These are phyloP conservation scores for Hypsibius dujardini DNA, from an alignment of 1,140 invertebrate genomes.

Conservation along the genomic window DNA sequence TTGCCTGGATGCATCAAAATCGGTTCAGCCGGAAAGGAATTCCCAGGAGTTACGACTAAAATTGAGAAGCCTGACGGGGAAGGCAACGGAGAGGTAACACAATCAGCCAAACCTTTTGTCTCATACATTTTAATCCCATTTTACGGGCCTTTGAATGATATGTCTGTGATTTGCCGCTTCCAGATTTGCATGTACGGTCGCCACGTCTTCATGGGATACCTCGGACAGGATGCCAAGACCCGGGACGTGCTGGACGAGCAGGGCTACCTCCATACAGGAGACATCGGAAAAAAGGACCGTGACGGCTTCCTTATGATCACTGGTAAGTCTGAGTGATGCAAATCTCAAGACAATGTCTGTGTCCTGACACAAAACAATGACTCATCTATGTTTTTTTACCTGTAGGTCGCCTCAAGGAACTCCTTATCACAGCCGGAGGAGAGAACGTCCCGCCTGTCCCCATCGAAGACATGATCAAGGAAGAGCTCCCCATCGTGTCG, in stretches of 20 bases:
- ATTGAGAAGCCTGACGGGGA: constrained; percentile 29
- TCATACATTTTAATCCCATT: constrained; percentile 8
- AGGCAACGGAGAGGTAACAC: constrained; percentile 32
- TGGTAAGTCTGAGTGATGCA: constrained; percentile 36
- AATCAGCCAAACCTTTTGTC: too few species aligned
- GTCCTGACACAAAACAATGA: background rate
- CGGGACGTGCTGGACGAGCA: constrained; percentile 43
- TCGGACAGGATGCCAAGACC: constrained; percentile 32
- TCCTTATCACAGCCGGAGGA: constrained; percentile 35
- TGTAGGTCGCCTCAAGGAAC: constrained; percentile 30
- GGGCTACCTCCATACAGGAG: constrained; percentile 62
- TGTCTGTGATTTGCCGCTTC: constrained; percentile 1
- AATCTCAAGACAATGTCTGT: constrained; percentile 26
- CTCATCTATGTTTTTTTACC: constrained; percentile 18
- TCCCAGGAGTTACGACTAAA: constrained; percentile 27
- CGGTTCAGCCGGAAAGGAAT: constrained; percentile 29
- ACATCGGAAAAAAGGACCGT: constrained; percentile 36
- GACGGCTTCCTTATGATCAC: constrained; percentile 33
- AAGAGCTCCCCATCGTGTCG: constrained; percentile 28
- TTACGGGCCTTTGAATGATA: background rate
- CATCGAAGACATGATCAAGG: constrained; percentile 34
- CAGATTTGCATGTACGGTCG: constrained; percentile 33
- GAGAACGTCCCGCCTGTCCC: constrained; percentile 35
- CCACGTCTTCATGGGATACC: constrained; percentile 36
- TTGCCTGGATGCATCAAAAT: constrained; percentile 24